These are phyloP conservation scores for Schizothorax lantsangensis DNA, from an alignment of 2,797 vertebrate genomes.

Conservation along the genomic window DNA sequence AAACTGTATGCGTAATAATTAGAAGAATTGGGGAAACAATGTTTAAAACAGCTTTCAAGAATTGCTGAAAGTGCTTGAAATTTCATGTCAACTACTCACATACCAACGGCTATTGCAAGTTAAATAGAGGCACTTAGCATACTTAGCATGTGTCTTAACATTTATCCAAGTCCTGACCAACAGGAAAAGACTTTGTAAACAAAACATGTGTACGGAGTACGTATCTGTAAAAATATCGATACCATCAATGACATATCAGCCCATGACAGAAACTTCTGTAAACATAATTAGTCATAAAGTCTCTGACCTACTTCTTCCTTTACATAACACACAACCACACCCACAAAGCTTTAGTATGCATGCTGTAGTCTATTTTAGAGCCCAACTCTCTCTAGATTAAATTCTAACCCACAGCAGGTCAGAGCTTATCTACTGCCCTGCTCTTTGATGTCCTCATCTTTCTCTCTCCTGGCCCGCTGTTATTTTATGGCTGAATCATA, in stretches of 20 bases:
- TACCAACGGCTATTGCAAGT: background rate
- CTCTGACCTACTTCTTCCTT: background rate
- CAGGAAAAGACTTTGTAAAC: background rate
- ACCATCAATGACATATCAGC: constrained; percentile 2
- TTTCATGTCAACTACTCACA: background rate
- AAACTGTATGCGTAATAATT: background rate
- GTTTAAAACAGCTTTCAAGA: background rate
- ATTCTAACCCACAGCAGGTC: constrained; percentile 12
- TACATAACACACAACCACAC: constrained; percentile 23
- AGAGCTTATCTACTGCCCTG: constrained; percentile 2
- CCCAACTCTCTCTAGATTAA: background rate
- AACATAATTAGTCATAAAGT: constrained; percentile 28
- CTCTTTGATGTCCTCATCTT: constrained; percentile 26
- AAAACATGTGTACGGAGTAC: background rate
- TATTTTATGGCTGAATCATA: constrained; percentile 63
- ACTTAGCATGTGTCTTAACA: background rate
- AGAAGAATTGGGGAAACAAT: background rate
- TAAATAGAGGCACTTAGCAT: background rate
- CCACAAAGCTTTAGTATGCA: constrained; percentile 18
- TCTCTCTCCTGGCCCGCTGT: constrained; percentile 19
- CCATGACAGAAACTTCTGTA: constrained; percentile 20
- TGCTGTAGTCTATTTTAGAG: background rate
- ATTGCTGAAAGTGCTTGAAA: background rate
- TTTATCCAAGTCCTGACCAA: background rate
- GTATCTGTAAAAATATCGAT: background rate